These are phyloP conservation scores for Ctena decussata DNA, from an alignment of 2,888 invertebrate species.

Conservation along the genomic window DNA sequence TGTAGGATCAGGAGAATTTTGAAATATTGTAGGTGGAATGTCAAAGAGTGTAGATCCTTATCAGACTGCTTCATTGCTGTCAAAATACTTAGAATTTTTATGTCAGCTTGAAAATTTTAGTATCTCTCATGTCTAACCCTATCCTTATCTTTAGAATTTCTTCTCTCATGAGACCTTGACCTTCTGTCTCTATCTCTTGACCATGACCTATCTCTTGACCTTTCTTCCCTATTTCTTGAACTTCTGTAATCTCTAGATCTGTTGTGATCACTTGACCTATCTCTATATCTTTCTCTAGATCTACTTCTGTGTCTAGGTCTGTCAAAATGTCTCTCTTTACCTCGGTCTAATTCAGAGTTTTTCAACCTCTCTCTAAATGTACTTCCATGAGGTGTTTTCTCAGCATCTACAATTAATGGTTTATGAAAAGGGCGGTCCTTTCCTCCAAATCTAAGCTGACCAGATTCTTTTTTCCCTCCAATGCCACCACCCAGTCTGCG, in stretches of 20 bases:
- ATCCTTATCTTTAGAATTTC: neutral
- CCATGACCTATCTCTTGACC: conserved; percentile 25
- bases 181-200: conserved; percentile 19
- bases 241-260: neutral
- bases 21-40: too few species aligned
- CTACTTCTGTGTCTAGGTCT: neutral
- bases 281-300: neutral
- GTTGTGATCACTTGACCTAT: neutral
- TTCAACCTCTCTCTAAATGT: conserved; percentile 55
- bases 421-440: conserved; percentile 91
- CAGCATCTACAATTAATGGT: conserved; percentile 74
- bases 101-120: neutral
- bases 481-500: conserved; percentile 95
- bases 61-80: too few species aligned
- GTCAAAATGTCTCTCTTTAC: conserved; percentile 12
- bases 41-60: too few species aligned
- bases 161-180: conserved; percentile 36
- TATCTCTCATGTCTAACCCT: neutral
- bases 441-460: conserved; percentile 95
- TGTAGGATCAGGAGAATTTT: too few species aligned
- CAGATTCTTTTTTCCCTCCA: conserved; percentile 94
- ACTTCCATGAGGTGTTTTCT: conserved; percentile 39
- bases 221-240: conserved; percentile 15
- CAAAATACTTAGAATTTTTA: too few species aligned
- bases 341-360: conserved; percentile 20